Evolutionary conservation across 2,797 vertebrate species (phyloP), one percentile per base, ranked within the genome.

Genomic region (Pogonophryne albipinna): DNA sequence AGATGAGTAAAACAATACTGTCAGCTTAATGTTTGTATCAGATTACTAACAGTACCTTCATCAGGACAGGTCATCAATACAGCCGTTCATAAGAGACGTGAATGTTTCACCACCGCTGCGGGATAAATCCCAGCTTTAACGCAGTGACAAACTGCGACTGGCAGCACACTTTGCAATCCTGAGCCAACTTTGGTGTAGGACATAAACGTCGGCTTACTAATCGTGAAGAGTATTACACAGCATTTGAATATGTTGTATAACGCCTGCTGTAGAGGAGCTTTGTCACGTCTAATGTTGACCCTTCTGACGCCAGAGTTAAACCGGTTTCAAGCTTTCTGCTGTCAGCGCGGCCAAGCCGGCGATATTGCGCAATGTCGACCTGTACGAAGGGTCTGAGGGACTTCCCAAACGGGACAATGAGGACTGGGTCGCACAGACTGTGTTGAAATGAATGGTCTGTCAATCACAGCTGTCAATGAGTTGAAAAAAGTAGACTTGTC

Each of bases 21-120:
- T 63, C 66, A 76, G 58, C 53, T 58, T 74, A 64, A 71, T 65
- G 78, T 74, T 71, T 44, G 49, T 0, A 27, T 79, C 61, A 17
- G n/a, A 70, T 76, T 50, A n/a, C 68, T 49, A 64, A 78, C 62
- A 42, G 64, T 45, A 53, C 63, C 67, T 58, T 51, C 59, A 65
- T 14, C n/a, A 9, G 56, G 74, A 53, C 76, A 60, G 62, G 44
- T 6, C 56, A 61, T 83, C 62, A 52, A 47, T 16, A 59, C 34
- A 34, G 20, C 11, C 23, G 0, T 20, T 15, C 73, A 65, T 51
- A 4, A 20, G 58, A 71, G 52, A 31, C 16, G 3, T 57, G 16
- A 17, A 42, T 66, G 66, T 70, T 70, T 69, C 53, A 64, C 17
- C 45, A 20, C 16, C n/a, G 50, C 17, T 68, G 51, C 72, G 74